Percentiles rank a stretch among this genome's conserved stretches.
Conservation (phyloP, 2,797 vertebrate species). For the Oreonectes daqikongensis region DNA sequence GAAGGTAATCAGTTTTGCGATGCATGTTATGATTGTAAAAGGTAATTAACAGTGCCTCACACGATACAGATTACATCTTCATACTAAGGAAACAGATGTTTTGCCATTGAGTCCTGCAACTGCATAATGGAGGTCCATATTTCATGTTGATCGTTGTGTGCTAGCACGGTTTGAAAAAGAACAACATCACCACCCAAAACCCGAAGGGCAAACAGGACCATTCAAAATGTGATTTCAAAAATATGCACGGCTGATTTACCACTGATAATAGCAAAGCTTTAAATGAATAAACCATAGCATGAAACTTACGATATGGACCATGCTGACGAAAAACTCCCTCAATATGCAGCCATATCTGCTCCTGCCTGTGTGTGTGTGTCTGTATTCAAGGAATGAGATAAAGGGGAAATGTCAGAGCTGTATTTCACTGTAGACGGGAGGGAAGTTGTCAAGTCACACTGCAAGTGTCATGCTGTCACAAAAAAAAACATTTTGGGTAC, state of each 20-base stretch:
- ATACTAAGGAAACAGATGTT: constrained; percentile 69
- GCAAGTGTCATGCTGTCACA: background rate
- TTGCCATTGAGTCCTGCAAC: constrained; percentile 66
- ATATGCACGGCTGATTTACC: constrained; percentile 60
- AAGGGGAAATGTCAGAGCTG: constrained; percentile 43
- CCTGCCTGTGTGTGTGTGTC: background rate
- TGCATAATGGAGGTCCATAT: constrained; percentile 67
- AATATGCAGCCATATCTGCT: constrained; percentile 38
- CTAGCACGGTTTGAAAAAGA: constrained; percentile 66
- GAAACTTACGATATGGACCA: constrained; percentile 38
- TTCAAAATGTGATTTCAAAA: constrained; percentile 60
- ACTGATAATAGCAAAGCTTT: constrained; percentile 38
- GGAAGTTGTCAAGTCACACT: constrained; percentile 42
- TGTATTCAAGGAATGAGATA: constrained; percentile 42
- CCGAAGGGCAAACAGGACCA: constrained; percentile 65
- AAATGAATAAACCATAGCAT: constrained; percentile 62
- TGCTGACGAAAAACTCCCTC: constrained; percentile 8
- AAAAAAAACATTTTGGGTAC: background rate
- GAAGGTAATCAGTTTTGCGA: background rate
- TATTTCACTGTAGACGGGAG: constrained; percentile 19
- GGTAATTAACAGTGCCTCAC: constrained; percentile 61
- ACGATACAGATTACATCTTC: constrained; percentile 63
- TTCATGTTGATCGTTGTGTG: constrained; percentile 68
- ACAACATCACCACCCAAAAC: constrained; percentile 61
- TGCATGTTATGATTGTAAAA: constrained; percentile 7